Evolutionary conservation across 2,888 invertebrate species (phyloP), one percentile per base, ranked within the genome.

Genomic region (Spodoptera picta): DNA sequence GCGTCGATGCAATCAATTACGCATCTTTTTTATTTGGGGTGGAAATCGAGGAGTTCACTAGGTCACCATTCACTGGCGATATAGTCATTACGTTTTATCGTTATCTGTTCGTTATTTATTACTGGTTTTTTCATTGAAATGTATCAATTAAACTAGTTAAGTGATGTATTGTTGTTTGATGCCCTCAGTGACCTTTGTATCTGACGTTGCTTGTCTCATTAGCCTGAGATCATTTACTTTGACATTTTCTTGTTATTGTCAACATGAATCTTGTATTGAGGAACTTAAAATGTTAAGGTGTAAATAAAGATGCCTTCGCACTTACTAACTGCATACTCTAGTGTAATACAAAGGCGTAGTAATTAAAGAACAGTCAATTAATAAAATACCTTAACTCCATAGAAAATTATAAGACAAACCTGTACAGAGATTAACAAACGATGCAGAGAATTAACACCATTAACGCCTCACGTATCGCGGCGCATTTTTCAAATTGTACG

Each of bases 1-100:
- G 87, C 86, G 85, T 87, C 89, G 87, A 89, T 91, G 89, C 90
- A 93, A 94, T 93, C 92, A 93, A 92, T 94, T 93, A 93, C 89
- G 84, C 85, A 87, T 89, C 84, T 90, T 90, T 93, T 93, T 92
- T 89, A 82, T 83, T 72, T 80, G 81, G 86, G 86, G 84, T 82
- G 79, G 82, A 75, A 82, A 73, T 75, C 55, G 73, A 70, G 61
- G 73, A 83, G 88, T 86, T 90, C 88, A 90, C 79, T 91, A 82
- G 91, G 91, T 92, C 90, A 73, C 52, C 44, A 69, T 63, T 66
- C 62, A 65, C 60, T 57, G 65, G 42, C 54, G 75, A 66, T 66
- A 65, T 57, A 57, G 62, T 63, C 56, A 80, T 78, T 80, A 60
- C 65, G 62, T 68, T 48, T 45, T 65, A 65, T 62, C 27, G 46